phyloP scores from a whole-genome alignment of 2,797 vertebrate species.

The Chelonia mydas region DNA sequence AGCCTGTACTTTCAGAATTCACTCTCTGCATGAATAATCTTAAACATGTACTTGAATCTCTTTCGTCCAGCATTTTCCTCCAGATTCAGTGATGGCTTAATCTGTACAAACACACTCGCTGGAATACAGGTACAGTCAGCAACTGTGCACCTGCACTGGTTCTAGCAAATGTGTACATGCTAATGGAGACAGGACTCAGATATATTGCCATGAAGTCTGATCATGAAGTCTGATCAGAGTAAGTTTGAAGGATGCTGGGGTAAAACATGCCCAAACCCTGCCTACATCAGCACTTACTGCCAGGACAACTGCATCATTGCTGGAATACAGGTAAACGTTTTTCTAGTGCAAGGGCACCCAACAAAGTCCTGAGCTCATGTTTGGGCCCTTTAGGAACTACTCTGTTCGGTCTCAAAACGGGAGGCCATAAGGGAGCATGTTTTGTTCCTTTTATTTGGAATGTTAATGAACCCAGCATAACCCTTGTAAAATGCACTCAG shows the following conservation, averaged over 20 bases:
- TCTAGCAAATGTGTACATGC: background rate
- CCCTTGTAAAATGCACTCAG: fast-evolving
- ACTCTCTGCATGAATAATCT: no score
- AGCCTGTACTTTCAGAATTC: no score
- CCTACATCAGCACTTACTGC: background rate
- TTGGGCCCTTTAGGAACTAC: background rate
- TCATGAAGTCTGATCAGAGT: background rate
- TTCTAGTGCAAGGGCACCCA: background rate
- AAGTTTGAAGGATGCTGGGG: background rate
- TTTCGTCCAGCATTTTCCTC: background rate
- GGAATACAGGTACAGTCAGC: background rate
- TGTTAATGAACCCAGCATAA: background rate
- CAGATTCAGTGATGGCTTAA: background rate
- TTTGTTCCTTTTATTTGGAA: background rate
- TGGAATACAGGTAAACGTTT: background rate
- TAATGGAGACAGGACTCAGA: background rate
- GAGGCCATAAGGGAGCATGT: background rate
- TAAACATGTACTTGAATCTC: background rate
- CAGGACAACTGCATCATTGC: background rate
- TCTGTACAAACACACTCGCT: background rate
- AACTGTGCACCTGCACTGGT: background rate
- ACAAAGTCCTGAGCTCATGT: background rate
- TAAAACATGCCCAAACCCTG: background rate
- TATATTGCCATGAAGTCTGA: no score
- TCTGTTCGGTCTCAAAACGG: constrained; percentile 6